Base-by-base conservation (phyloP, 2,888 invertebrate species). In the Papilio gigon region DNA sequence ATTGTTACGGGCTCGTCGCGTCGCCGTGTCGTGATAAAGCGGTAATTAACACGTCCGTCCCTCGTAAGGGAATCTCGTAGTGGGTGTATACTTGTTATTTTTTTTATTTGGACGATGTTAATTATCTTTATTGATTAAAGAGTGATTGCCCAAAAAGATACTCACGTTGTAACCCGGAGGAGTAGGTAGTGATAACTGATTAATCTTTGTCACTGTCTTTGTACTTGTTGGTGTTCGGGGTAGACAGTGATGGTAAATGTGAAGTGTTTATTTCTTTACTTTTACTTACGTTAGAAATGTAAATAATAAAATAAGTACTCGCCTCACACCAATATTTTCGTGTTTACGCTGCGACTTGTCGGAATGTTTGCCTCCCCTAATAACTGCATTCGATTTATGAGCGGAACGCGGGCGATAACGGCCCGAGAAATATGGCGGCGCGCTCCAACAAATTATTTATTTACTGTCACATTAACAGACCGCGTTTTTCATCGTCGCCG, bases 401-500 rank as follows among this genome's bases (percentile, higher is more conserved):
- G 44, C 53, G 42, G 53, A 42, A 50, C 67, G 62, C 61, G 62
- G 61, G 62, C 67, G 67, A 67, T 62, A 67, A 62, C 62, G 62
- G 62, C 56, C 53, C 35, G 33, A 62, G 44, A 67, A 59, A 68
- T 68, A 68, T 68, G 63, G 68, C 33, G 6, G 22, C 35, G 40
- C 44, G 62, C n/a, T 33, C 63, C 58, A 56, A 58, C 63, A 68
- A 63, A 68, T 68, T 68, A 68, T 68, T 63, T 68, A 68, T 68
- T 63, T 63, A 68, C 63, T 44, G 58, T 68, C 62, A 63, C 56
- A 68, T 68, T 63, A 63, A 68, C 35, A 44, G 63, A 25, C 68
- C 63, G n/a, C 53, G 63, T 68, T 68, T 63, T 67, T 61, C 61
- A 42, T 53, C 53, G 66, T 9, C 14, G 53, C 14, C 37, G 53